phyloP scores from a whole-genome alignment of 2,113 vertebrate genomes.

The Pteropus alecto region DNA sequence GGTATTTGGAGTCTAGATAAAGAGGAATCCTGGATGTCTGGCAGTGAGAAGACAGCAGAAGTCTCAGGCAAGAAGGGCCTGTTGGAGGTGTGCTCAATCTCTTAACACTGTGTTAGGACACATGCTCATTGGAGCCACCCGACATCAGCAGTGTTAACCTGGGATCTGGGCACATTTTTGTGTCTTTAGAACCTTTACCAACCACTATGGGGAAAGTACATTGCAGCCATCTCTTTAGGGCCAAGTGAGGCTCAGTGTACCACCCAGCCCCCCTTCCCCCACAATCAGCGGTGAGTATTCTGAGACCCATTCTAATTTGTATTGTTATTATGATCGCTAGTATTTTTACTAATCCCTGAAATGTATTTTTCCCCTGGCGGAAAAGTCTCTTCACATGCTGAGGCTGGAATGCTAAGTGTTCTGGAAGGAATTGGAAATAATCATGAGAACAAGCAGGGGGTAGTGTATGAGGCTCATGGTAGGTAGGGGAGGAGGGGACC shows the following conservation, averaged over 20 bases:
- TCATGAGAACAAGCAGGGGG: constrained; percentile 29
- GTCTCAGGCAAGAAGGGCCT: not conserved
- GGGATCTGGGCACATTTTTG: not conserved
- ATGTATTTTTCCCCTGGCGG: constrained; percentile 16
- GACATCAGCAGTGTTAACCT: not conserved
- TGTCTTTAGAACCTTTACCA: not conserved
- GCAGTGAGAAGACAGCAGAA: not conserved
- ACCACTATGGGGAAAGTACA: not conserved
- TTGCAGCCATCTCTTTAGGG: not conserved
- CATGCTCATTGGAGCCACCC: fast-evolving
- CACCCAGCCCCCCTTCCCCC: not conserved
- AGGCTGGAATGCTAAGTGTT: constrained; percentile 27
- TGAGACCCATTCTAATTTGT: not conserved
- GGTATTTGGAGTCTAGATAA: not conserved
- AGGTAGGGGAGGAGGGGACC: not conserved
- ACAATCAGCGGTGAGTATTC: not conserved
- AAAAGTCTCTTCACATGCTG: constrained; percentile 9
- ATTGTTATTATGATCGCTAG: constrained; percentile 3
- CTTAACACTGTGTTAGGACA: not conserved
- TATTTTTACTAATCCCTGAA: constrained; percentile 36
- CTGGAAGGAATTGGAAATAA: constrained; percentile 57
- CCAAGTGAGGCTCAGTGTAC: not conserved
- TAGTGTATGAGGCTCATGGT: fast-evolving
- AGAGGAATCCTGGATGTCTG: not conserved
- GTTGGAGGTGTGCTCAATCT: not conserved